Conservation (phyloP, 2,888 invertebrate genomes). For the Pollenia griseotomentosa region DNA sequence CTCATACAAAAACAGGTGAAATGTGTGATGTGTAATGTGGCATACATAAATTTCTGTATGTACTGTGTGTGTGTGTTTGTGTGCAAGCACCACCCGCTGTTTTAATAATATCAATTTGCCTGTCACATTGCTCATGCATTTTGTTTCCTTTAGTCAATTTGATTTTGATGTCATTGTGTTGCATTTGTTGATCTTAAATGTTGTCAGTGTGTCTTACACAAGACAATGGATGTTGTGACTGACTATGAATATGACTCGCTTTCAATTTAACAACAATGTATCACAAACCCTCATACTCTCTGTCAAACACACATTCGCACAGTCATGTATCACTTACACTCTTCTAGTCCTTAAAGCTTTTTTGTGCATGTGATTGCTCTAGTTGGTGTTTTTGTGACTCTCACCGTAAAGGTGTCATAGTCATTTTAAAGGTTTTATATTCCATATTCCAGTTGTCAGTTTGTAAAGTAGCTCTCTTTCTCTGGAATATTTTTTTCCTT, state of each 20-base stretch:
- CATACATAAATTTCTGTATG: too few species aligned
- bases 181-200: neutral
- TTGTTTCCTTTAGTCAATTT: conserved; percentile 56
- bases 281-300: conserved; percentile 26
- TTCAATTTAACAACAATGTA: conserved; percentile 58
- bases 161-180: conserved; percentile 47
- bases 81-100: conserved; percentile 74
- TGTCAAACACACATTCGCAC: neutral
- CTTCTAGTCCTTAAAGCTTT: conserved; percentile 11
- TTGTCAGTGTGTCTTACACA: conserved; percentile 36
- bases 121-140: conserved; percentile 73
- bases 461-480: conserved; percentile 48
- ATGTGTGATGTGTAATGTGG: too few species aligned
- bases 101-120: conserved; percentile 77
- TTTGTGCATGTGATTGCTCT: neutral
- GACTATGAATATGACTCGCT: conserved; percentile 68
- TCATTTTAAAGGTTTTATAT: conserved; percentile 43
- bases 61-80: conserved; percentile 10
- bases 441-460: conserved; percentile 46
- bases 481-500: neutral
- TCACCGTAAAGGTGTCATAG: conserved; percentile 62
- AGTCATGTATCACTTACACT: conserved; percentile 39
- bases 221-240: conserved; percentile 62
- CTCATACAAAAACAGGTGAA: too few species aligned
- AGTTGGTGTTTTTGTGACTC: neutral